Conservation (phyloP, 2,888 invertebrate genomes). For the Himalopsyche anomala region DNA sequence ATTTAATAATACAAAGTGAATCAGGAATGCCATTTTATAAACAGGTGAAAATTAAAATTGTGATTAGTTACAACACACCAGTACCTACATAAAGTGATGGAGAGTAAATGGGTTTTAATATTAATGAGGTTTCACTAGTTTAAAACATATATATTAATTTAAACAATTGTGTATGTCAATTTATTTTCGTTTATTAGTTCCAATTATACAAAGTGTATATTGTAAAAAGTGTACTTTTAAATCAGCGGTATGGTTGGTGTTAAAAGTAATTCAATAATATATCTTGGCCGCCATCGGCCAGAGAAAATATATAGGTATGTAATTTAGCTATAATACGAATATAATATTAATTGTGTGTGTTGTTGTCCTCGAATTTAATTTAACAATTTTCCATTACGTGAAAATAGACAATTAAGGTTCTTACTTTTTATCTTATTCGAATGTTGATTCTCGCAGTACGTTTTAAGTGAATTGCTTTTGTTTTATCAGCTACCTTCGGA, state of each 20-base stretch:
- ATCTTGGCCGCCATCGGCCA: neutral
- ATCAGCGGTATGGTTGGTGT: neutral
- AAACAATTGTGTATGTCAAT: constrained; percentile 20
- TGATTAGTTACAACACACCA: too few relatives aligned
- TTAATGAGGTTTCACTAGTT: constrained; percentile 6
- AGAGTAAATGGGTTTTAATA: neutral
- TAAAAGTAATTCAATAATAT: constrained; percentile 15
- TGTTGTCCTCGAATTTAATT: constrained; percentile 14
- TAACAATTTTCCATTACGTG: neutral
- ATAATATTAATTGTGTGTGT: constrained; percentile 10
- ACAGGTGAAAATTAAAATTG: too few relatives aligned
- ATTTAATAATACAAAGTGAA: too few relatives aligned
- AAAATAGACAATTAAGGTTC: neutral
- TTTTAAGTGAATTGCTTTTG: neutral
- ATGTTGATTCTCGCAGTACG: neutral
- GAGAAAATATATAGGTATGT: constrained; percentile 28
- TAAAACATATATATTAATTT: constrained; percentile 17
- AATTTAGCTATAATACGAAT: constrained; percentile 7
- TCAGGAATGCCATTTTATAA: too few relatives aligned
- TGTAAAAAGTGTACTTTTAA: constrained; percentile 26
- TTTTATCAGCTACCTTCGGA: neutral
- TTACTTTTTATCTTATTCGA: constrained; percentile 2
- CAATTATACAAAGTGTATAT: constrained; percentile 25
- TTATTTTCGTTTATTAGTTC: neutral
- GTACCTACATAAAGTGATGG: too few relatives aligned